phyloP scores from a whole-genome alignment of 2,113 vertebrate genomes.

The Actenoides lindsayi region DNA sequence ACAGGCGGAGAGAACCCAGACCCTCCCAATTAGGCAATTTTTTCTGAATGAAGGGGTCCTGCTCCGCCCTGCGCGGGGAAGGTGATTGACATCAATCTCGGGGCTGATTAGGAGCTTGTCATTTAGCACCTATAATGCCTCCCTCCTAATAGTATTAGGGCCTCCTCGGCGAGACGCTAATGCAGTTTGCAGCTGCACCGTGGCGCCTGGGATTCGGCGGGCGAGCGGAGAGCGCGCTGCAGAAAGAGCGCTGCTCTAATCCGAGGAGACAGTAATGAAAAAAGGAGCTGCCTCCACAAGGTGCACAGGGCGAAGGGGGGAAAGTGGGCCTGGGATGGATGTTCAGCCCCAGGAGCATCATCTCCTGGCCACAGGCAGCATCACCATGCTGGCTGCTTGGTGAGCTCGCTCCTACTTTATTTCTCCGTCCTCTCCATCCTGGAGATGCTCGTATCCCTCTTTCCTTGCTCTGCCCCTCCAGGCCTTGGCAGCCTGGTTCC shows the following conservation, averaged over 20 bases:
- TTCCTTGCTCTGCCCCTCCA: fast-evolving
- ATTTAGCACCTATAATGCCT: slow-evolving; percentile 54
- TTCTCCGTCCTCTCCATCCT: fast-evolving
- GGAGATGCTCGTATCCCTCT: fast-evolving
- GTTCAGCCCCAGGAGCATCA: fast-evolving
- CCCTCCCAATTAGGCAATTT: background rate
- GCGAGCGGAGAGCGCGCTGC: background rate
- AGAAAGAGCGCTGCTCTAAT: slow-evolving; percentile 14
- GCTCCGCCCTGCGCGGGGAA: background rate
- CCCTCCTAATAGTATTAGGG: slow-evolving; percentile 42
- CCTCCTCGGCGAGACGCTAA: slow-evolving; percentile 21
- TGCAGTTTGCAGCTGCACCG: slow-evolving; percentile 44
- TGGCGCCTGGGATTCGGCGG: slow-evolving; percentile 33
- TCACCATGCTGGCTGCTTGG: fast-evolving
- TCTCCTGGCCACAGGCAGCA: fast-evolving
- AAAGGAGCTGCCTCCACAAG: background rate
- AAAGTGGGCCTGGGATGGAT: fast-evolving
- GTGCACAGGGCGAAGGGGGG: background rate
- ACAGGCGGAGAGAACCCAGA: slow-evolving; percentile 27
- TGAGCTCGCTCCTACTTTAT: fast-evolving
- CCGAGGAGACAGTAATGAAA: slow-evolving; percentile 6
- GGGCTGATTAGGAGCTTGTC: slow-evolving; percentile 31
- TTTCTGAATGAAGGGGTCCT: background rate
- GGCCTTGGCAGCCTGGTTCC: background rate
- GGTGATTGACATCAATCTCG: background rate